Evolutionary conservation across 2,888 invertebrate genomes (phyloP).

Genomic region (Metallyticus violacea): DNA sequence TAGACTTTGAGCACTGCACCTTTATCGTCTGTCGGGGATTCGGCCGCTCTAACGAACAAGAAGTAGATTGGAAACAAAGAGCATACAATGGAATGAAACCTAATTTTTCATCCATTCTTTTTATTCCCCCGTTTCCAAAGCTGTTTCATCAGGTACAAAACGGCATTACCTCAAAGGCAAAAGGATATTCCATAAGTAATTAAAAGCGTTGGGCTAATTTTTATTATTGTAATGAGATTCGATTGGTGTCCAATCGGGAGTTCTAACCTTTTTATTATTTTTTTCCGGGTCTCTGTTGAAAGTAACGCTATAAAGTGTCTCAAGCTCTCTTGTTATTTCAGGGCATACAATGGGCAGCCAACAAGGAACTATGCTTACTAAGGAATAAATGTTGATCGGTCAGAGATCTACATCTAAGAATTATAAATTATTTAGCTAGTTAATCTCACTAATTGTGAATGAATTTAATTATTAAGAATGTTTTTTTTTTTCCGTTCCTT

Average conservation of each 20-base stretch:
- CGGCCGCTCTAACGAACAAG: not conserved
- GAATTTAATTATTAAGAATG: not conserved
- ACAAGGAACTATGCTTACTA: not conserved
- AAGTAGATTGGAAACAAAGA: conserved; percentile 1
- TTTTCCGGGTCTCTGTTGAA: not conserved
- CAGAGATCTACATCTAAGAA: not conserved
- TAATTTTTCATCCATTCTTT: not conserved
- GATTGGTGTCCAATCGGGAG: not conserved
- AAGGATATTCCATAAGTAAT: not conserved
- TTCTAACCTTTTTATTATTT: not conserved
- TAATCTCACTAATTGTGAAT: not conserved
- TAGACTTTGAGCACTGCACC: not conserved
- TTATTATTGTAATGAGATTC: not conserved
- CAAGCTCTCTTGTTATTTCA: not conserved
- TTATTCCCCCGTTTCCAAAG: not conserved
- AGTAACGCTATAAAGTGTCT: not conserved
- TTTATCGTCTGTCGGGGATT: conserved; percentile 3
- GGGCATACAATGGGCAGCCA: not conserved
- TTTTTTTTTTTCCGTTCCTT: not conserved
- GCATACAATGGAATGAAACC: not conserved
- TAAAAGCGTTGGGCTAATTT: not conserved
- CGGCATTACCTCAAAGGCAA: not conserved
- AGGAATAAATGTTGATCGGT: not conserved
- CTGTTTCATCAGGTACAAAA: not conserved
- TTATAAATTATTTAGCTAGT: not conserved